Evolutionary conservation across 2,113 vertebrate species (phyloP), one percentile per base, ranked within the genome.

Genomic region (Morphnarchus princeps): DNA sequence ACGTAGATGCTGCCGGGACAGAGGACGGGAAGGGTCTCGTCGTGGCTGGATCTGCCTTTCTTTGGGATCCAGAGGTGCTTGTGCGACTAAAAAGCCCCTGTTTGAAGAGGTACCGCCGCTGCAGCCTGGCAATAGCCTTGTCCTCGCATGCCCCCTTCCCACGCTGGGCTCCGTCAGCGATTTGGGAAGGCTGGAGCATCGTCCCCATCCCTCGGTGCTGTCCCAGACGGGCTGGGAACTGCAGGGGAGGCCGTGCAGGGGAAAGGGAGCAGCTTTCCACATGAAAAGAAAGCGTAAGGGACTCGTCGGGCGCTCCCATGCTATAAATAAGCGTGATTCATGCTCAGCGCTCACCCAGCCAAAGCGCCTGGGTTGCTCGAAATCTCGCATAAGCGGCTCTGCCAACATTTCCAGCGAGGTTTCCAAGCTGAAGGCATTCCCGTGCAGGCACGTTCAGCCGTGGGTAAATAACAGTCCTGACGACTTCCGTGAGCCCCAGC

Each of bases 281-380:
- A 65, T 70, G 76, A 92, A 93, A 92, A 93, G 94, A 12, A 55
- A 67, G 65, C 11, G 42, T 80, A 6, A 76, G 63, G 58, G 58
- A 38, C 90, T 66, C 31, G 3, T 58, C 9, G 45, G 92, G 80
- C 9, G 38, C 94, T 96, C 92, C 90, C 90, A 3, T 26, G 90
- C 89, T 92, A 97, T 95, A 96, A 97, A 97, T 96, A 96, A 96
- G 22, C 3, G 29, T 97, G 96, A 97, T 95, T 97, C 94, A 95
- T 85, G 47, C 89, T 93, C 58, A 7, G 42, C 18, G 6, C 54
- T 88, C 16, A 24, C 82, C 82, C 59, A 16, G 94, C 94, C 86
- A 95, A 76, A 65, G 77, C 20, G 61, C 93, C 65, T 72, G 91
- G 67, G 83, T 88, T 83, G 79, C 93, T 92, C 63, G 29, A 62